These are phyloP conservation scores for Polypedilum pembai DNA, from an alignment of 1,140 invertebrate species.

Conservation along the genomic window DNA sequence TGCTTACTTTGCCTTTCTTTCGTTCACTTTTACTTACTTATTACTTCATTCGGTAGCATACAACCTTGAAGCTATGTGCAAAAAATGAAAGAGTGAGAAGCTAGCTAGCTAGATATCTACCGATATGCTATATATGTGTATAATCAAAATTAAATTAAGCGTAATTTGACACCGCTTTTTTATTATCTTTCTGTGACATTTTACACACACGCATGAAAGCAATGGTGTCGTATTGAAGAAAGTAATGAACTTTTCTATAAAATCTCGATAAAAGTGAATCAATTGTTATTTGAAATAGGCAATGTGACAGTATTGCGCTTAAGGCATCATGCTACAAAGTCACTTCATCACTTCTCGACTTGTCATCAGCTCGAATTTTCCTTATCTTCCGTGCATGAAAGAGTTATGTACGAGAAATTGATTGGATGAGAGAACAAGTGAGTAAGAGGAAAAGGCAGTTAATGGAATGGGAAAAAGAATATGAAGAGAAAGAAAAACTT, in stretches of 20 bases:
- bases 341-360: too few relatives aligned
- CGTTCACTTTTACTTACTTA: too few relatives aligned
- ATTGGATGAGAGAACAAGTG: not conserved
- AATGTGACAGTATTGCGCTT: too few relatives aligned
- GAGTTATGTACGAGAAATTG: not conserved
- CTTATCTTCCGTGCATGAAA: too few relatives aligned
- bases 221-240: not conserved
- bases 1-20: not conserved
- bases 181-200: not conserved
- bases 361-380: too few relatives aligned
- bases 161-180: conserved; percentile 6
- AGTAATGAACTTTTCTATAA: not conserved
- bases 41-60: not conserved
- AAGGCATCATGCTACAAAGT: too few relatives aligned
- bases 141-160: conserved; percentile 14
- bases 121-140: not conserved
- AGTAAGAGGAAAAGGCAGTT: not conserved
- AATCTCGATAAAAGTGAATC: not conserved
- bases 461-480: not conserved
- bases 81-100: not conserved
- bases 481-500: not conserved
- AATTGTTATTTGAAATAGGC: not conserved
- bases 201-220: not conserved
- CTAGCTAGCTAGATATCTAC: not conserved
- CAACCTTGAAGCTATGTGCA: not conserved